A percentile compares a stretch with the other conserved stretches of the same genome.
phyloP scores from a whole-genome alignment of 2,888 invertebrate species.

The Heterodera filipjevi region DNA sequence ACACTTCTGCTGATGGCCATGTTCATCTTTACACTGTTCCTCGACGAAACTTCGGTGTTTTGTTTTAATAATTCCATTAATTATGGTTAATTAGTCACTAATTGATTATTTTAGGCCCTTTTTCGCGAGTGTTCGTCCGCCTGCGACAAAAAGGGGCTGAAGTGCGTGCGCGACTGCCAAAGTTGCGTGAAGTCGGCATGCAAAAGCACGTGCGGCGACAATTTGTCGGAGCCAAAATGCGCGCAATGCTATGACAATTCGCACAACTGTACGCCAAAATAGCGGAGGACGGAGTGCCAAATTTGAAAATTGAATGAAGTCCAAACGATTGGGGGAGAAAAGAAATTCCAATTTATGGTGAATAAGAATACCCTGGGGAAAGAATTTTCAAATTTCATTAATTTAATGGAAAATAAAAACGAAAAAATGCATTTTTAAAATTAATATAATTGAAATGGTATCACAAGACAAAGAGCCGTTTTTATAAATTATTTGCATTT shows the following conservation, averaged over 20 bases:
- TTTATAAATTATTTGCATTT: no score
- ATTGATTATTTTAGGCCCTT: not conserved
- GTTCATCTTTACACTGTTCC: not conserved
- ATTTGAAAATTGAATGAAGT: not conserved
- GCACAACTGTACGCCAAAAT: conserved; percentile 2
- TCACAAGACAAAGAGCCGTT: no score
- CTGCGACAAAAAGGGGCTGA: not conserved
- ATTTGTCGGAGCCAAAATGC: conserved; percentile 4
- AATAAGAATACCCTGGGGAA: no score
- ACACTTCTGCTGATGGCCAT: not conserved
- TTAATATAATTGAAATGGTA: no score
- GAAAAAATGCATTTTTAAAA: no score
- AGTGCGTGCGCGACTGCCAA: conserved; percentile 12
- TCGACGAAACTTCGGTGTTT: not conserved
- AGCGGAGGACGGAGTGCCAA: not conserved
- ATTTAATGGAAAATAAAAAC: no score
- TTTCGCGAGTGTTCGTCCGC: conserved; percentile 17
- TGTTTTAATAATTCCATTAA: not conserved
- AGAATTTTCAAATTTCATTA: no score
- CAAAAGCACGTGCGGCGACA: conserved; percentile 13
- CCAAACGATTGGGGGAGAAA: not conserved
- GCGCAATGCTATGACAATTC: not conserved
- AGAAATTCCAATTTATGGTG: no score
- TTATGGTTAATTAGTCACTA: no score
- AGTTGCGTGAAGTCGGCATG: conserved; percentile 4